A percentile compares a stretch with the other conserved stretches of the same genome.
These are phyloP conservation scores for Drosophila asahinai DNA, from an alignment of 1,140 invertebrate species.

Conservation along the genomic window DNA sequence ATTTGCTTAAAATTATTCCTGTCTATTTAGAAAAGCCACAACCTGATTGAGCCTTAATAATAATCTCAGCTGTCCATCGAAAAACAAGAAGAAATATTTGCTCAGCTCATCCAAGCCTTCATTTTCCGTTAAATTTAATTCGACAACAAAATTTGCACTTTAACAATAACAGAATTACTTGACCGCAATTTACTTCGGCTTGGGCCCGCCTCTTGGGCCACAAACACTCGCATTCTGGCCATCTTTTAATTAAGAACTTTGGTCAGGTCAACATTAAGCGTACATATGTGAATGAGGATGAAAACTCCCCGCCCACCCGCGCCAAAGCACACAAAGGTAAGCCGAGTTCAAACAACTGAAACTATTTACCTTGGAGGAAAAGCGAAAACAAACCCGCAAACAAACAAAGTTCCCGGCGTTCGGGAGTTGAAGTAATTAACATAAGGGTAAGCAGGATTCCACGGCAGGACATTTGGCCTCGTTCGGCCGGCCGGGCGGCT, in stretches of 20 bases:
- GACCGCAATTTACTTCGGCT: not conserved
- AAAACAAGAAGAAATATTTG: constrained; percentile 8
- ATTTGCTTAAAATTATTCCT: too few species aligned
- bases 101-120: constrained; percentile 3
- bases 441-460: constrained; percentile 48
- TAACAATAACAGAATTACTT: constrained; percentile 11
- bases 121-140: constrained; percentile 34
- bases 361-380: constrained; percentile 60
- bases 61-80: too few species aligned
- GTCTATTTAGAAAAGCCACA: not conserved
- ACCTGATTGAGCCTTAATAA: too few species aligned
- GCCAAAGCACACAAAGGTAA: constrained; percentile 35
- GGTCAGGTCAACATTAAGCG: constrained; percentile 17
- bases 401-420: constrained; percentile 43
- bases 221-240: constrained; percentile 55
- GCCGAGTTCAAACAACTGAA: constrained; percentile 43
- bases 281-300: constrained; percentile 19
- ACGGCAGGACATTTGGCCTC: constrained; percentile 38
- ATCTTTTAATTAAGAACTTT: constrained; percentile 75
- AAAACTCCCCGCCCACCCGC: not conserved
- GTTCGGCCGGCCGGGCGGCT: constrained; percentile 11
- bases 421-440: constrained; percentile 51
- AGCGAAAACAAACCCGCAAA: constrained; percentile 45
- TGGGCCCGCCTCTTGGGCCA: not conserved
- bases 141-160: constrained; percentile 1